A percentile compares a stretch with the other conserved stretches of the same genome.
These are phyloP conservation scores for Ditylenchus dipsaci DNA, from an alignment of 1,140 invertebrate genomes.

Conservation along the genomic window DNA sequence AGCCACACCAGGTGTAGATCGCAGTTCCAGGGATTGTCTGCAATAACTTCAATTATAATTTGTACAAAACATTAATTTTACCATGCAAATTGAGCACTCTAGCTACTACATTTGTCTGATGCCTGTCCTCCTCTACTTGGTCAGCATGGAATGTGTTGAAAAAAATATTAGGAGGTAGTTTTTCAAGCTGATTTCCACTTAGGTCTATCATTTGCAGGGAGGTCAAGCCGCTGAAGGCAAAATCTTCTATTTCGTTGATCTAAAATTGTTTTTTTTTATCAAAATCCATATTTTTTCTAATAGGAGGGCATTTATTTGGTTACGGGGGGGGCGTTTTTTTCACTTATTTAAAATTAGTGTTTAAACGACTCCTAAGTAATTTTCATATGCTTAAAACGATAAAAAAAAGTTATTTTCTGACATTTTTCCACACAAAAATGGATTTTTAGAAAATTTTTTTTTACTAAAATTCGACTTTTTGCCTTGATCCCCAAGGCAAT, in stretches of 20 bases:
- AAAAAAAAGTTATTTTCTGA: no score
- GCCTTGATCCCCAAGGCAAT: no score
- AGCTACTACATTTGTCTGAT: not conserved
- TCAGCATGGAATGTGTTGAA: constrained; percentile 2
- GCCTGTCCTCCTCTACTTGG: not conserved
- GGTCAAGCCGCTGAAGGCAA: not conserved
- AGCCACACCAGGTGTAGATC: not conserved
- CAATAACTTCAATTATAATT: not conserved
- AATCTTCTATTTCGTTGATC: constrained; percentile 6
- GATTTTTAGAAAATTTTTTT: no score
- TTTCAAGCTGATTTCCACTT: constrained; percentile 1
- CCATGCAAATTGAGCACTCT: not conserved
- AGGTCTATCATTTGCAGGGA: not conserved
- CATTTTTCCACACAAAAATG: no score
- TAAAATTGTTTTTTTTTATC: not conserved
- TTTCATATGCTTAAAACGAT: no score
- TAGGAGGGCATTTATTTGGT: no score
- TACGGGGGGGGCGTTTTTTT: no score
- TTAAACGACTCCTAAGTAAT: no score
- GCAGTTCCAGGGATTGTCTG: constrained; percentile 8
- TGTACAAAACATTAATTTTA: not conserved
- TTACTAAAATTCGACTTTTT: no score
- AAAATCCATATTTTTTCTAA: no score
- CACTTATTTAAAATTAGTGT: no score
- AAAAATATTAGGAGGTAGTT: constrained; percentile 1